Percentiles rank a stretch among this genome's conserved stretches.
These are phyloP conservation scores for Allacma fusca DNA, from an alignment of 2,888 invertebrate genomes.

Conservation along the genomic window DNA sequence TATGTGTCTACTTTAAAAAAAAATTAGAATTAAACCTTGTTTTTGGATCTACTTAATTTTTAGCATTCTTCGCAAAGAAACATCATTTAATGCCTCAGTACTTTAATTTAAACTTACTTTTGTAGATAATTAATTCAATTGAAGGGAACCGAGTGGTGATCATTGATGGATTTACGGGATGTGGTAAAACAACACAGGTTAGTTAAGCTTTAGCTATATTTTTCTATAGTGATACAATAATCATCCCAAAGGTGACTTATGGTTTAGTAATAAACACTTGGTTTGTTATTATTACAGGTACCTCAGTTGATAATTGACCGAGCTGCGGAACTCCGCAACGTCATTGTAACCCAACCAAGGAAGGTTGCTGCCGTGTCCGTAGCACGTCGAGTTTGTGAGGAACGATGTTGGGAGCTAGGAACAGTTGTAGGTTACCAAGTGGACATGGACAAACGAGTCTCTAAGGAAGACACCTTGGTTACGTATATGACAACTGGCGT, in stretches of 20 bases:
- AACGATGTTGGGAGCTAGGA: slow-evolving; percentile 83
- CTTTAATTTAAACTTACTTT: not conserved
- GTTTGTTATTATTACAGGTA: slow-evolving; percentile 62
- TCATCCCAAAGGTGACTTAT: no score
- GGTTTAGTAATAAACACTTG: no score
- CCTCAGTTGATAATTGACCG: slow-evolving; percentile 91
- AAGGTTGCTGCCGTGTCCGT: slow-evolving; percentile 92
- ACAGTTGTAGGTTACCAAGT: slow-evolving; percentile 89
- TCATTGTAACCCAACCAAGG: slow-evolving; percentile 91
- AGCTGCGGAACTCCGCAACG: slow-evolving; percentile 74
- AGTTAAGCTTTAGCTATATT: not conserved
- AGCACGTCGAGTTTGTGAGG: slow-evolving; percentile 83
- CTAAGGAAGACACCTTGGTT: slow-evolving; percentile 77
- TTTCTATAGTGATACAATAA: not conserved
- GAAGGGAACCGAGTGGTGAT: slow-evolving; percentile 51
- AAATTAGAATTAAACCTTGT: no score
- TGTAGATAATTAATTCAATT: slow-evolving; percentile 54
- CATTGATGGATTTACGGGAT: slow-evolving; percentile 84
- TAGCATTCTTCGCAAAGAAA: no score
- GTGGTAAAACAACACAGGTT: slow-evolving; percentile 86
- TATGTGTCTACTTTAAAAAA: slow-evolving; percentile 30
- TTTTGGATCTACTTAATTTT: no score
- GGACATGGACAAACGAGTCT: slow-evolving; percentile 72
- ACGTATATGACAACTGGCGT: slow-evolving; percentile 90
- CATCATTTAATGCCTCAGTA: not conserved